Evolutionary conservation across 92 coral and sea anemone genomes (phyloP).

Genomic region (Epizoanthus rinbou): DNA sequence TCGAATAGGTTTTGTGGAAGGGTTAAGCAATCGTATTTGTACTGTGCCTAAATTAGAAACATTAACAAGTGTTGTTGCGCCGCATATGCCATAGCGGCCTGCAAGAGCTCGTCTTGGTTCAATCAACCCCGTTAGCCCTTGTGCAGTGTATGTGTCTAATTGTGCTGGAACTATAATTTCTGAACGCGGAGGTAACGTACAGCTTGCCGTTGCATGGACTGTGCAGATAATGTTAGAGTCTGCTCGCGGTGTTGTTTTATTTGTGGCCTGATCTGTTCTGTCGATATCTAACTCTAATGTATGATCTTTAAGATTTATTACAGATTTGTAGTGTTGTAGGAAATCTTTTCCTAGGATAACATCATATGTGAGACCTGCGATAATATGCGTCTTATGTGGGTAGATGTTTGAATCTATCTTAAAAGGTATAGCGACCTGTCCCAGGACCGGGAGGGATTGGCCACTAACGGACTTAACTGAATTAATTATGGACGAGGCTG

Average conservation of each 20-base stretch:
- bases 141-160: not conserved
- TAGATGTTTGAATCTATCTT: slow-evolving; percentile 35
- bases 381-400: slow-evolving; percentile 40
- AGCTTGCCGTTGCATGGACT: slow-evolving; percentile 35
- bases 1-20: slow-evolving; percentile 24
- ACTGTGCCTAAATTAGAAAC: slow-evolving; percentile 37
- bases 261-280: not conserved
- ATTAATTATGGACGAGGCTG: not conserved
- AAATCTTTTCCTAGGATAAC: slow-evolving; percentile 53
- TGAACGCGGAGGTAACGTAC: slow-evolving; percentile 51
- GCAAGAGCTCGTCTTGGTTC: slow-evolving; percentile 49
- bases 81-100: slow-evolving; percentile 46
- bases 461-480: slow-evolving; percentile 48
- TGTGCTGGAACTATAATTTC: slow-evolving; percentile 60
- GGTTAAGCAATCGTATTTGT: slow-evolving; percentile 50
- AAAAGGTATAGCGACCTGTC: slow-evolving; percentile 42
- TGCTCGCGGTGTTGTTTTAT: not conserved
- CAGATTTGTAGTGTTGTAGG: slow-evolving; percentile 42
- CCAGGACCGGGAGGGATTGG: slow-evolving; percentile 43
- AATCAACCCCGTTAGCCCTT: slow-evolving; percentile 47
- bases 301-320: slow-evolving; percentile 34
- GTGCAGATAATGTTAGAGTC: not conserved
- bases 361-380: slow-evolving; percentile 35
- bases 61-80: slow-evolving; percentile 42
- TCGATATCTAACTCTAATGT: slow-evolving; percentile 5